Percentiles rank a stretch among this genome's conserved stretches.
These are phyloP conservation scores for Melieria crassipennis DNA, from an alignment of 2,888 invertebrate species.

Conservation along the genomic window DNA sequence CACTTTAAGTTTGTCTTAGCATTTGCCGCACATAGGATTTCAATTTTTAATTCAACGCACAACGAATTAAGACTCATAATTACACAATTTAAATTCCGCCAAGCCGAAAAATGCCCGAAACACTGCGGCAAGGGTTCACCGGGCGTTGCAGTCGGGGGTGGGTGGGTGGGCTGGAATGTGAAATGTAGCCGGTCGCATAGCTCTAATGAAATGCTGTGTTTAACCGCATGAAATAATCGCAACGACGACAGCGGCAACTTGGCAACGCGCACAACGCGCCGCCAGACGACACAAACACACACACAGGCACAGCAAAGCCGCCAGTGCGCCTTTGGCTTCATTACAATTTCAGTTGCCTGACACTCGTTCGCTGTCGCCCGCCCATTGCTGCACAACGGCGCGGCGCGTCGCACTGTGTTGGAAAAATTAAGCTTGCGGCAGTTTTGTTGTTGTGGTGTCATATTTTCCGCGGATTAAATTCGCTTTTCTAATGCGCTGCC, in stretches of 20 bases:
- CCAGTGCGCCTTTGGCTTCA: neutral
- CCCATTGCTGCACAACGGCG: neutral
- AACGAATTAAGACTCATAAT: conserved; percentile 38
- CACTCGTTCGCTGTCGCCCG: neutral
- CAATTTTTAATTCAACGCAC: neutral
- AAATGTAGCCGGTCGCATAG: neutral
- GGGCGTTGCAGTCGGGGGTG: neutral
- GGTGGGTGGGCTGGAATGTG: neutral
- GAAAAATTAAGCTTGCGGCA: too few species aligned
- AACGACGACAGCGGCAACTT: neutral
- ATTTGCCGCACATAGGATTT: neutral
- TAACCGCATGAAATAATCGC: conserved; percentile 59
- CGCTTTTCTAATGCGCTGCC: conserved; percentile 38
- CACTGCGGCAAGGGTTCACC: neutral
- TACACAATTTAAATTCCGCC: conserved; percentile 38
- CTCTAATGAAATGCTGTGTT: conserved; percentile 37
- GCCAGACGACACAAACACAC: too few species aligned
- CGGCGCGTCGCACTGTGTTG: neutral
- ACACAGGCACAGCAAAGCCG: neutral
- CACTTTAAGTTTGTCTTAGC: too few species aligned
- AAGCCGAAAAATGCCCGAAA: conserved; percentile 12
- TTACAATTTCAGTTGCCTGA: conserved; percentile 13
- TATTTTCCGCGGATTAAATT: conserved; percentile 61
- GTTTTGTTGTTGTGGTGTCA: conserved; percentile 47
- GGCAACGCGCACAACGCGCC: too few species aligned